Base-by-base conservation (phyloP, 2,797 vertebrate species). In the Sciurus carolinensis region DNA sequence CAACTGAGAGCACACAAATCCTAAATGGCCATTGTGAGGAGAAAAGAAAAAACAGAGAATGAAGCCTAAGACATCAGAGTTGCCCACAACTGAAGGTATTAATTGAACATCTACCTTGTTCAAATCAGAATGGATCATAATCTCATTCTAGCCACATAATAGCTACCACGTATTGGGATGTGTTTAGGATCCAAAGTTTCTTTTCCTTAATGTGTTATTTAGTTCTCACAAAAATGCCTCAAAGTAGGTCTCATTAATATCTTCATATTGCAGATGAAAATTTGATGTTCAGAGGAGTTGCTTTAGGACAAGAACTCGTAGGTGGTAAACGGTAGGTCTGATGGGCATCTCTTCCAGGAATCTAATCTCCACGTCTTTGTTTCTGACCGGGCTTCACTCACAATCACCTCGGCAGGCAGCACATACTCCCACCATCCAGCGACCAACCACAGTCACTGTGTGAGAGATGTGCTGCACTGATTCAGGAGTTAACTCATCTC, bases 351-450 rank as follows among this genome's bases (percentile, higher is more conserved):
- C 20, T 59, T 54, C 9, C 5, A 83, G 42, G 57, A 79, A 15
- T 13, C 5, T 11, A 17, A 47, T 1, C 28, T 95, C 69, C 42
- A 0, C 17, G 15, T 15, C 7, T 1, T 12, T 13, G 1, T 14
- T 2, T 17, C 1, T 1, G 4, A n/a, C 69, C 1, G 26, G 3
- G 11, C 52, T 72, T 71, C 59, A 36, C 12, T 90, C 18, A 33
- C 36, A 79, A n/a, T 13, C 33, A 9, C 18, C 22, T 81, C 44
- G 52, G 36, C 2, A n/a, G n/a, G 2, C 0, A 62, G 0, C 33
- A 4, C 10, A 17, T 12, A 36, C 4, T 18, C 15, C 18, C 3
- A 8, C 6, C 0, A 15, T 15, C 26, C 20, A 12, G 4, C 3
- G 18, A 3, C 33, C 4, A 5, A 12, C 3, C 9, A 47, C 6